Evolutionary conservation across 2,113 vertebrate genomes (phyloP), one percentile per base, ranked within the genome.

Genomic region (Scytalopus superciliaris): DNA sequence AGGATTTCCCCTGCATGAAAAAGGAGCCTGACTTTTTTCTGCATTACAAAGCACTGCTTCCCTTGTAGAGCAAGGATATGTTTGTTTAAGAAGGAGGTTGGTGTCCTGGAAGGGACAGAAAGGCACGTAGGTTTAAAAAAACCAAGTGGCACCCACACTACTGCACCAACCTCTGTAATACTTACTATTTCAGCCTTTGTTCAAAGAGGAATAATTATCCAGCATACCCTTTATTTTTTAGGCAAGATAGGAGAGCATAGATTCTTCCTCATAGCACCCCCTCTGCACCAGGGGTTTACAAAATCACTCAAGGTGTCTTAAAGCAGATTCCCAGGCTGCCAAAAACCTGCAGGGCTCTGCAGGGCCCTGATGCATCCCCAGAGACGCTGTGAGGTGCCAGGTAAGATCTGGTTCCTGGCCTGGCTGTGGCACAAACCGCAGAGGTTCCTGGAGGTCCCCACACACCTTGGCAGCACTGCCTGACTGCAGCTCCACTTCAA

Each of bases 381-480:
- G 28, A 44, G 55, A 47, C 52, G 31, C 56, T 25, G 28, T 1
- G 6, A 49, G 59, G 23, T 59, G 75, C 62, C 8, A n/a, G 5
- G 2, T 25, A 73, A 57, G 30, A 10, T 17, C 42, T 70, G 2
- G 0, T 10, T 37, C 11, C 56, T 37, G 64, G 24, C 40, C 69
- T 27, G 60, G 44, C 84, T 37, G 33, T n/a, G 37, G 39, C 81
- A 70, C 49, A 39, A 11, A 7, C 8, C 1, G 0, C 16, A 24
- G 77, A 55, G 62, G 66, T 2, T 84, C 33, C 86, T 33, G 69
- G 49, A 47, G 87, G 30, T 77, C 47, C 67, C 62, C 12, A 6
- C 0, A 0, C 0, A 0, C 69, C 31, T 16, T 6, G 8, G 84
- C 73, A 85, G 81, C 4, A 0, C 39, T 79, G 87, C 75, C 70